Conservation (phyloP, 2,888 invertebrate species). For the Morinoia aosen region DNA sequence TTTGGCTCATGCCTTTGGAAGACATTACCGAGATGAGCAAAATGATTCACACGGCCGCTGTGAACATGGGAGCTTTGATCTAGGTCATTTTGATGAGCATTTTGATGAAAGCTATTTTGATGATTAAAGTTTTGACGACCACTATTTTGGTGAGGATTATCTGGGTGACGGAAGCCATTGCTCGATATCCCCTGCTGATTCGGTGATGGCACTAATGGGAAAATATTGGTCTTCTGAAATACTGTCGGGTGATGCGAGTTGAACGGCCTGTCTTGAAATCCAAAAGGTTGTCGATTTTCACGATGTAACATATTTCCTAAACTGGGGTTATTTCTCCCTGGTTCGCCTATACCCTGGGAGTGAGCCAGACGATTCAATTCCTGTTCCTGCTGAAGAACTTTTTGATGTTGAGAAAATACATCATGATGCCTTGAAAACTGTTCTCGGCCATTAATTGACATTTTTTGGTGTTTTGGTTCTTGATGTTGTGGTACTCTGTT, state of each 20-base stretch:
- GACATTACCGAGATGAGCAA: not conserved
- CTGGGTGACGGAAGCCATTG: not conserved
- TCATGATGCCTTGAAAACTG: not conserved
- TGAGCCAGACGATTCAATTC: not conserved
- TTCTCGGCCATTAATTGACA: not conserved
- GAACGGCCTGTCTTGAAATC: not conserved
- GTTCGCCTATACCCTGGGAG: not conserved
- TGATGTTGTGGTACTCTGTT: not conserved
- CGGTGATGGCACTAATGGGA: not conserved
- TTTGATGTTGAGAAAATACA: not conserved
- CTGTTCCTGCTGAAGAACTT: not conserved
- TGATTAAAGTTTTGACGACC: not conserved
- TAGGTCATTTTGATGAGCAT: not conserved
- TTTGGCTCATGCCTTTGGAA: not conserved
- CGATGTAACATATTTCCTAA: not conserved
- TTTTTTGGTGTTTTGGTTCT: not conserved
- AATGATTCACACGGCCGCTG: not conserved
- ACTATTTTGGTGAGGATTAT: not conserved
- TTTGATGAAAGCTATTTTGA: not conserved
- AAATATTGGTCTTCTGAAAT: conserved; percentile 21
- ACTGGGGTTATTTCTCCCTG: not conserved
- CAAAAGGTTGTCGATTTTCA: not conserved
- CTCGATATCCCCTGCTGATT: not conserved
- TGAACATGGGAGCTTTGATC: not conserved
- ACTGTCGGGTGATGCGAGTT: not conserved